These are phyloP conservation scores for Thermophis baileyi DNA, from an alignment of 2,113 vertebrate species.

Conservation along the genomic window DNA sequence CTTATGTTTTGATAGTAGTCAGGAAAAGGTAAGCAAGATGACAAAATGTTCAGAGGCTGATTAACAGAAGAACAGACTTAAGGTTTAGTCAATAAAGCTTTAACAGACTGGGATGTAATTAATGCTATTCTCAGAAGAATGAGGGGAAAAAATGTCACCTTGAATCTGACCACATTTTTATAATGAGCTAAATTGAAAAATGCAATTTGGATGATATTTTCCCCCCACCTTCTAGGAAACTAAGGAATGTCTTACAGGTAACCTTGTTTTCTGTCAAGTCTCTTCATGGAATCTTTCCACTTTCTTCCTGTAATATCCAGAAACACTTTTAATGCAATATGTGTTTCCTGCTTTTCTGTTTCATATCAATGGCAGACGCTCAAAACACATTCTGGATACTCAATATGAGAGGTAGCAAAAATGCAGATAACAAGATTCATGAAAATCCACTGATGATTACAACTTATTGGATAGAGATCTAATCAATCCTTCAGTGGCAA, in stretches of 20 bases:
- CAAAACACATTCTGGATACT: background rate
- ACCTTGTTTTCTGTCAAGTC: background rate
- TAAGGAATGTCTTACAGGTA: background rate
- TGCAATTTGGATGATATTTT: background rate
- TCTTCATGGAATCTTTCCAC: background rate
- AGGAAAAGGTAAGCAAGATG: background rate
- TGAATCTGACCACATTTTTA: conserved; percentile 11
- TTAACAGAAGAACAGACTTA: conserved; percentile 9
- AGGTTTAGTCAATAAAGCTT: conserved; percentile 30
- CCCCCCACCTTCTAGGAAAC: background rate
- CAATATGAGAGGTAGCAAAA: background rate
- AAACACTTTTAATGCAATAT: background rate
- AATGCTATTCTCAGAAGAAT: conserved; percentile 3
- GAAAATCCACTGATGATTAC: background rate
- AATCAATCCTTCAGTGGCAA: background rate
- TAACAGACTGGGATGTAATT: conserved; percentile 17
- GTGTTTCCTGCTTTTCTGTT: background rate
- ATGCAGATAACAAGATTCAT: background rate
- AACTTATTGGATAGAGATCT: background rate
- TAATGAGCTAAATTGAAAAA: conserved; percentile 4
- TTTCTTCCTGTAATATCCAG: background rate
- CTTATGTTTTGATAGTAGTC: background rate
- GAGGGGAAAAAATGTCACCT: background rate
- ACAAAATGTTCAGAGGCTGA: background rate
- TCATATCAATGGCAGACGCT: background rate